phyloP scores from a whole-genome alignment of 2,797 vertebrate species.

The Oryzias sinensis region DNA sequence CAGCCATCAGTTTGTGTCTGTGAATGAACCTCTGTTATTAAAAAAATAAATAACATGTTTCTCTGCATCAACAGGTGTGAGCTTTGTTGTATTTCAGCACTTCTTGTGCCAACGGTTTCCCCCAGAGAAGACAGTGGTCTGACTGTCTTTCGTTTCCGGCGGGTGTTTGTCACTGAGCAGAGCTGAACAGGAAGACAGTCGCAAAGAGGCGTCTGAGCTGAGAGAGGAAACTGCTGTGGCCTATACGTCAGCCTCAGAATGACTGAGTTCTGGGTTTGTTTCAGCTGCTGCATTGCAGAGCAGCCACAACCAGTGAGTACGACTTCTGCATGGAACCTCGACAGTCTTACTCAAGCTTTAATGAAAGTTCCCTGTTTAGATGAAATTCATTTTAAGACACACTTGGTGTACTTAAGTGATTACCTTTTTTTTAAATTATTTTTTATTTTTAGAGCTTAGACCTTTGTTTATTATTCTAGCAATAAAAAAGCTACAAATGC shows the following conservation, averaged over 20 bases:
- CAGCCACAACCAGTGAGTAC: slow-evolving; percentile 88
- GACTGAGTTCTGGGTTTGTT: slow-evolving; percentile 93
- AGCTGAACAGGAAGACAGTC: slow-evolving; percentile 68
- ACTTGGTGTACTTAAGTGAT: background rate
- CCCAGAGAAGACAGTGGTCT: slow-evolving; percentile 37
- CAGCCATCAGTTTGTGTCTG: background rate
- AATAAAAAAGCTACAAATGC: no score
- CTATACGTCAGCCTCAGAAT: slow-evolving; percentile 75
- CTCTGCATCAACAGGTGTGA: slow-evolving; percentile 35
- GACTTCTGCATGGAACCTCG: slow-evolving; percentile 2
- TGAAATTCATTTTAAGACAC: background rate
- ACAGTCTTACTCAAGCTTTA: slow-evolving; percentile 10
- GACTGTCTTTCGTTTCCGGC: slow-evolving; percentile 63
- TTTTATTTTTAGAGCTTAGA: background rate
- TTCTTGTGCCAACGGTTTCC: slow-evolving; percentile 34
- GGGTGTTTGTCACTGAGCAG: slow-evolving; percentile 50
- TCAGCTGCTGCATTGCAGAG: slow-evolving; percentile 90
- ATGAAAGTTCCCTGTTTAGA: background rate
- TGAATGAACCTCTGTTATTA: no score
- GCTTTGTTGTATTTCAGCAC: slow-evolving; percentile 15
- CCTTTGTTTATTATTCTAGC: no score
- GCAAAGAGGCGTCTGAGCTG: slow-evolving; percentile 55
- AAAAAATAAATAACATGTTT: background rate
- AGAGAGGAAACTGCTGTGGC: slow-evolving; percentile 71
- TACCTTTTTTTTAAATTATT: no score